Evolutionary conservation across 2,888 invertebrate species (phyloP).

Genomic region (Phragmatobia fuliginosa): DNA sequence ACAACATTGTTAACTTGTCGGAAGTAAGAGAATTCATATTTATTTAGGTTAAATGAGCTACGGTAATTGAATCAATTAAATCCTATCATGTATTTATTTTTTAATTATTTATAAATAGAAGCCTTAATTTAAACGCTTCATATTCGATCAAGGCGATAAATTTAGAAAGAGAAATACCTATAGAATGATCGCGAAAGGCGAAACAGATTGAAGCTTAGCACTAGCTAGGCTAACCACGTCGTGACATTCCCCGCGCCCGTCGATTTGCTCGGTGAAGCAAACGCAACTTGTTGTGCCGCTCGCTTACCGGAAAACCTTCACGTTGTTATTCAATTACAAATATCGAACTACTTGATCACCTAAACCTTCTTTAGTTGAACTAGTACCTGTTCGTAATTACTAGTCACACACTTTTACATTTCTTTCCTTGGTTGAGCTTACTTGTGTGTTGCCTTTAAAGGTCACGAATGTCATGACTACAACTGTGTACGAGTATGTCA

Average conservation of each 20-base stretch:
- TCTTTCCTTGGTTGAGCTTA: slow-evolving; percentile 11
- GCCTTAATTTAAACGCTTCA: slow-evolving; percentile 7
- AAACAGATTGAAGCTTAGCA: slow-evolving; percentile 64
- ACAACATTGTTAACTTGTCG: neutral
- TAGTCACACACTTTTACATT: slow-evolving; percentile 26
- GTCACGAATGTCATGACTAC: slow-evolving; percentile 26
- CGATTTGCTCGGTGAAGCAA: slow-evolving; percentile 31
- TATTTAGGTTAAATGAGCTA: neutral
- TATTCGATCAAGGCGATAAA: slow-evolving; percentile 35
- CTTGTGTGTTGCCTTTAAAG: slow-evolving; percentile 26
- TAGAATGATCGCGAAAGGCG: slow-evolving; percentile 63
- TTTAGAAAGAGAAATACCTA: slow-evolving; percentile 43
- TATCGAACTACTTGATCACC: slow-evolving; percentile 63
- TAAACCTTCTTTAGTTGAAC: slow-evolving; percentile 59
- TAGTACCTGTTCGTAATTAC: slow-evolving; percentile 37
- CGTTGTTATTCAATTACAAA: slow-evolving; percentile 69
- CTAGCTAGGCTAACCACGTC: slow-evolving; percentile 80
- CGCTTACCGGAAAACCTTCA: slow-evolving; percentile 73
- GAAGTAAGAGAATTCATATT: neutral
- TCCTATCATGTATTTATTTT: neutral
- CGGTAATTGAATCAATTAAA: neutral
- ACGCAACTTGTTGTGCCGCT: slow-evolving; percentile 55
- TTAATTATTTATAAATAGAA: neutral
- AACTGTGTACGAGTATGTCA: neutral
- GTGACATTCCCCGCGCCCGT: slow-evolving; percentile 46